Evolutionary conservation across 1,140 invertebrate genomes (phyloP), one percentile per base, ranked within the genome.

Genomic region (Atopsyche davidsoni): DNA sequence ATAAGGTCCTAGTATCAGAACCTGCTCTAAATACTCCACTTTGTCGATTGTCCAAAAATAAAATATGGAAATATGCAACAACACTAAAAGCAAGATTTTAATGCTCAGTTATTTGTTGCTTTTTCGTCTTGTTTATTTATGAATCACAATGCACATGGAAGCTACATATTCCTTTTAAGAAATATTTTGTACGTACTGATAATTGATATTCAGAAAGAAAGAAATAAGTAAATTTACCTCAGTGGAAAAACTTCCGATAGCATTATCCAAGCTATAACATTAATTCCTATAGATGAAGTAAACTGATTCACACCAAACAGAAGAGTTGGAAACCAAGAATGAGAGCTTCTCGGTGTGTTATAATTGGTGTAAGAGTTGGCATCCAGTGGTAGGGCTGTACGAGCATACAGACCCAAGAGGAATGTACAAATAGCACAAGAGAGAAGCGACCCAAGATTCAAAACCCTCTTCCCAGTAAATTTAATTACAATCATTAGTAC

Each of bases 401-500:
- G 51, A 2, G 57, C 58, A 36, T 56, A 64, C 4, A 55, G 38
- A n/a, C 22, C 61, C 51, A 51, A 59, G 7, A 39, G 46, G 28
- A 56, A 51, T 2, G 52, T 59, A 16, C 41, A 55, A 34, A 63
- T 43, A 1, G 61, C 41, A 25, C 64, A 64, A 0, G 35, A 22
- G 1, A 56, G 43, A 32, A 68, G 60, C n/a, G 75, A 68, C 4
- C 59, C 40, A 3, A 69, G 52, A 2, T 57, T 62, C n/a, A 72
- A 44, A 1, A 58, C n/a, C 21, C 73, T 53, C 48, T 73, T 65
- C 24, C 75, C 70, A 18, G 69, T 55, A 58, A 75, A 61, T 59
- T 82, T 79, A 46, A 82, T 79, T 14, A 80, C 63, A 6, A 75
- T 53, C 21, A 73, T 60, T 4, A 64, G 54, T 1, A 68, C 7